Base-by-base conservation (phyloP, 2,797 vertebrate genomes). In the Poeciliopsis turneri region DNA sequence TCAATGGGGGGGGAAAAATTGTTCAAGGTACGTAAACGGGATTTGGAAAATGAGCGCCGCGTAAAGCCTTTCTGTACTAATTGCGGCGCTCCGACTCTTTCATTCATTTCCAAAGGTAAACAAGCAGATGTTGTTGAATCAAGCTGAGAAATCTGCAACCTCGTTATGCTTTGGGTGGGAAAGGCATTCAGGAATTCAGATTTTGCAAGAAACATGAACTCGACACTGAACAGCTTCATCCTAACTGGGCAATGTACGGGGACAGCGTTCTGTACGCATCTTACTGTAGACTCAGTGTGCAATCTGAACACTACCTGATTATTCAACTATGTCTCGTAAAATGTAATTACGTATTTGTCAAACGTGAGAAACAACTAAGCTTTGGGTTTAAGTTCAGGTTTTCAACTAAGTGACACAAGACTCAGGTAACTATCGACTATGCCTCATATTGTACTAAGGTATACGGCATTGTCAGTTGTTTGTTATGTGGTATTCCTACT, bases 21-120 rank as follows among this genome's bases (percentile, higher is more conserved):
- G 86, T 94, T 96, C 93, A 90, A 93, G 91, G 90, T 88, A 66
- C 1, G 57, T 75, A 25, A 77, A 84, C 49, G 12, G 39, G 41
- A 70, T 83, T 88, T 83, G 90, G 92, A 91, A 84, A 78, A 89
- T 81, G 12, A 86, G 69, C 81, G 80, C 74, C 86, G 81, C 87
- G 82, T 92, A 83, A 92, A 94, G 92, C 90, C 88, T 94, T 94
- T 95, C 94, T 90, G 94, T 86, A 92, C 92, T 95, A 80, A 92
- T 90, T 93, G 90, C 80, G 92, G 33, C 68, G 84, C 90, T 84
- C 66, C 0, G 5, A 6, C 25, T 28, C 25, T 25, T 28, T 70
- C 25, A 70, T 45, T 15, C 25, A 70, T 45, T 28, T 28, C 25
- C 68, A 70, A 28, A 28, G 64, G 36, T 39, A 68, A 25, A 41